Evolutionary conservation across 92 coral and sea anemone species (phyloP).

Genomic region (Phymanthus crucifer): DNA sequence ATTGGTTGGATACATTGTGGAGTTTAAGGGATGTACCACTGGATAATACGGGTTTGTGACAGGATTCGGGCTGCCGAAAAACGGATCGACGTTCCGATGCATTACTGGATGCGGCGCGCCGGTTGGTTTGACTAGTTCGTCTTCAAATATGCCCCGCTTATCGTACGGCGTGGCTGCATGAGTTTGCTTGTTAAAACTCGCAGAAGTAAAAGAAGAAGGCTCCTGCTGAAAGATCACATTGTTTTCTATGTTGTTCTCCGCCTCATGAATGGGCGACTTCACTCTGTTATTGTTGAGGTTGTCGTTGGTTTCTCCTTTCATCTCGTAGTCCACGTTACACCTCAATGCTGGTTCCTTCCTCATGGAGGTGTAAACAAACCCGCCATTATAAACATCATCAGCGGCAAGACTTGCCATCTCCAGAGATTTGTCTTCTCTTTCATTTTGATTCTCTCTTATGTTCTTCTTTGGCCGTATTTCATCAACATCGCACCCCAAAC

Average conservation of each 20-base stretch:
- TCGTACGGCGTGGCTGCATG: neutral
- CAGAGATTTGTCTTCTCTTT: neutral
- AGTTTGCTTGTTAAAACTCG: neutral
- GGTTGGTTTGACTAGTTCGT: slow-evolving; percentile 22
- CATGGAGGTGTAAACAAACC: neutral
- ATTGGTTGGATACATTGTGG: slow-evolving; percentile 27
- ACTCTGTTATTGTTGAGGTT: neutral
- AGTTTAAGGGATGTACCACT: neutral
- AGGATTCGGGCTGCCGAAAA: slow-evolving; percentile 19
- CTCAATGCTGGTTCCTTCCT: neutral
- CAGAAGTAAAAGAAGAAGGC: neutral
- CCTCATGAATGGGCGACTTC: neutral
- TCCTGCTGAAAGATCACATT: neutral
- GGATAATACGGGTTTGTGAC: slow-evolving; percentile 19
- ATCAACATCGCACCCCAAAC: neutral
- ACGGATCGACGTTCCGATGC: slow-evolving; percentile 32
- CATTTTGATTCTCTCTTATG: neutral
- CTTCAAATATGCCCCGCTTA: neutral
- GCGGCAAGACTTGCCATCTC: too few species aligned
- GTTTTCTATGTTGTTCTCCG: neutral
- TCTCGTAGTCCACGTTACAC: neutral
- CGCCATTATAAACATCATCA: neutral
- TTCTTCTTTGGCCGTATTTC: neutral
- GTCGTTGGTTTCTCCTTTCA: neutral
- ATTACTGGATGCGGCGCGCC: slow-evolving; percentile 25